These are phyloP conservation scores for Ephialtes manifestator DNA, from an alignment of 2,888 invertebrate genomes.

Conservation along the genomic window DNA sequence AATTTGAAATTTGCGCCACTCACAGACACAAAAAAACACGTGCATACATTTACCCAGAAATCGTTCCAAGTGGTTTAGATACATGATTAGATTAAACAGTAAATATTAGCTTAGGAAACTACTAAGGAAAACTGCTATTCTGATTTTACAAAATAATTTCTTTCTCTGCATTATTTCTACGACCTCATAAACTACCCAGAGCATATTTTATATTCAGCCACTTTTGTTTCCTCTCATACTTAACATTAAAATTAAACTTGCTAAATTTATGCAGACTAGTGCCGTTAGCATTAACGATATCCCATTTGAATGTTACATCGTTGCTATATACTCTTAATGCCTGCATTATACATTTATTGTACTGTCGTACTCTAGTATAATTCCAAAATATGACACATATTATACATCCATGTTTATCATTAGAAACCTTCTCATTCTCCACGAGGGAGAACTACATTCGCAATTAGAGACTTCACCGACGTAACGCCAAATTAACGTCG, in stretches of 20 bases:
- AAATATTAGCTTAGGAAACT: too few species aligned
- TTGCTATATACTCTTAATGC: not conserved
- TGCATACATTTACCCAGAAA: too few species aligned
- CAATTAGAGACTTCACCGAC: conserved; percentile 18
- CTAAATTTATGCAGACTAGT: not conserved
- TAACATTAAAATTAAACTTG: not conserved
- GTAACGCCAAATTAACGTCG: conserved; percentile 36
- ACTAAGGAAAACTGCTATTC: too few species aligned
- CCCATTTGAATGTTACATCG: not conserved
- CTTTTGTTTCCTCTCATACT: too few species aligned
- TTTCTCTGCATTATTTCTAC: too few species aligned
- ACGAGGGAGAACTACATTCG: not conserved
- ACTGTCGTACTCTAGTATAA: not conserved
- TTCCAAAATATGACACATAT: not conserved
- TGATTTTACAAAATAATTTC: too few species aligned
- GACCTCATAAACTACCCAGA: too few species aligned
- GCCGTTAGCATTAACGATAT: not conserved
- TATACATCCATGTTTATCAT: not conserved
- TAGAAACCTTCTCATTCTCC: not conserved
- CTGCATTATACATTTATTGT: not conserved
- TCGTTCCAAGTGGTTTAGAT: too few species aligned
- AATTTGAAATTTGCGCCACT: too few species aligned
- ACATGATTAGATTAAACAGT: too few species aligned
- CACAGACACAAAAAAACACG: too few species aligned
- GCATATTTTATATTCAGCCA: too few species aligned